A percentile compares a stretch with the other conserved stretches of the same genome.
Evolutionary conservation across 1,140 invertebrate genomes (phyloP).

Genomic region (Mya arenaria): DNA sequence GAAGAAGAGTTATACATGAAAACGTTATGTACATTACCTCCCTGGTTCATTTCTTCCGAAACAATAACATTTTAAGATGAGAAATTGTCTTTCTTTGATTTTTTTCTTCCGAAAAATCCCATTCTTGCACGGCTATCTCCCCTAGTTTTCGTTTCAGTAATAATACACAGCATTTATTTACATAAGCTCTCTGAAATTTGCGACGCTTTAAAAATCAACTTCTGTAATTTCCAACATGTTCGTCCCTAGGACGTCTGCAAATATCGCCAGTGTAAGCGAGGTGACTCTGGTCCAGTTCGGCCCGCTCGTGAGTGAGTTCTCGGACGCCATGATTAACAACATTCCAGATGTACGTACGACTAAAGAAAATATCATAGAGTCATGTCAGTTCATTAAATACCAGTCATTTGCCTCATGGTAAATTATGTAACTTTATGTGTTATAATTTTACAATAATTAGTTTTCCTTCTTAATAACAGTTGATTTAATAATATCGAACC

Average conservation of each 20-base stretch:
- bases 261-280: neutral
- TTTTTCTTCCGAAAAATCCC: no score
- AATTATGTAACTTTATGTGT: neutral
- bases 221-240: neutral
- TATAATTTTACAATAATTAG: neutral
- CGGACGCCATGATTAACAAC: neutral
- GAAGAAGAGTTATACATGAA: no score
- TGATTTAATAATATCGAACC: neutral
- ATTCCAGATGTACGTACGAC: constrained; percentile 7
- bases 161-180: neutral
- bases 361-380: neutral
- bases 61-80: no score
- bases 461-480: neutral
- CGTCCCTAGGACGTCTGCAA: neutral
- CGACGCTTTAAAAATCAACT: neutral
- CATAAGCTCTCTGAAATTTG: neutral
- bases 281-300: neutral
- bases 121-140: no score
- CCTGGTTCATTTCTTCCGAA: no score
- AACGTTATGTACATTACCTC: no score
- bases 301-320: neutral
- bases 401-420: neutral
- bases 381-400: neutral
- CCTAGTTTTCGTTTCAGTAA: no score
- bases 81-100: no score